A percentile compares a stretch with the other conserved stretches of the same genome.
Conservation (phyloP, 2,797 vertebrate species). For the Manis javanica region DNA sequence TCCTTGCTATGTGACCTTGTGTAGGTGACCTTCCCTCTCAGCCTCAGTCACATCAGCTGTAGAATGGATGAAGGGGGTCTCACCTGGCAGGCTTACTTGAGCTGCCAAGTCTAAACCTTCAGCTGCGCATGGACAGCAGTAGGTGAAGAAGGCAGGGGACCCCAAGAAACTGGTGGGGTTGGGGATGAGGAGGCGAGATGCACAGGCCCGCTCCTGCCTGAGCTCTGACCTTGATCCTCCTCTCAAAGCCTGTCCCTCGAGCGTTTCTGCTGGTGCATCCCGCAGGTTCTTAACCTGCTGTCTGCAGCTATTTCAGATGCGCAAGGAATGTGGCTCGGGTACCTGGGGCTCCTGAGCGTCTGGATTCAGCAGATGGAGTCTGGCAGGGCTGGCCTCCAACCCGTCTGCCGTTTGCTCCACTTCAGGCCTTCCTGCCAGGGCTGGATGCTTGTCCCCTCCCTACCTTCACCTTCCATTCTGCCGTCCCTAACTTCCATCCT, state of each 20-base stretch:
- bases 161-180: neutral
- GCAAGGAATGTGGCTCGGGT: slow-evolving; percentile 45
- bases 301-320: slow-evolving; percentile 80
- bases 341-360: slow-evolving; percentile 73
- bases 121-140: neutral
- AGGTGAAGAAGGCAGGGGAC: neutral
- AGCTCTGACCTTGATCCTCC: slow-evolving; percentile 51
- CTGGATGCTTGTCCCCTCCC: slow-evolving; percentile 41
- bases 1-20: slow-evolving; percentile 16
- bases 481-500: neutral
- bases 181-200: neutral
- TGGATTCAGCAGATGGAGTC: slow-evolving; percentile 82
- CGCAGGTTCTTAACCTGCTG: slow-evolving; percentile 66
- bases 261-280: slow-evolving; percentile 74
- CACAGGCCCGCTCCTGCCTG: accelerated
- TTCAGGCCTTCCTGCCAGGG: slow-evolving; percentile 27
- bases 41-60: neutral
- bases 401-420: slow-evolving; percentile 78
- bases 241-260: slow-evolving; percentile 51
- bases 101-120: neutral
- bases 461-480: neutral
- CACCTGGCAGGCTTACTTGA: neutral
- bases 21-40: neutral
- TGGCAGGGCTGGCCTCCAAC: slow-evolving; percentile 63
- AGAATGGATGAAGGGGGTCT: neutral